A percentile compares a stretch with the other conserved stretches of the same genome.
phyloP scores from a whole-genome alignment of 2,797 vertebrate genomes.

The Xerus rutilus region DNA sequence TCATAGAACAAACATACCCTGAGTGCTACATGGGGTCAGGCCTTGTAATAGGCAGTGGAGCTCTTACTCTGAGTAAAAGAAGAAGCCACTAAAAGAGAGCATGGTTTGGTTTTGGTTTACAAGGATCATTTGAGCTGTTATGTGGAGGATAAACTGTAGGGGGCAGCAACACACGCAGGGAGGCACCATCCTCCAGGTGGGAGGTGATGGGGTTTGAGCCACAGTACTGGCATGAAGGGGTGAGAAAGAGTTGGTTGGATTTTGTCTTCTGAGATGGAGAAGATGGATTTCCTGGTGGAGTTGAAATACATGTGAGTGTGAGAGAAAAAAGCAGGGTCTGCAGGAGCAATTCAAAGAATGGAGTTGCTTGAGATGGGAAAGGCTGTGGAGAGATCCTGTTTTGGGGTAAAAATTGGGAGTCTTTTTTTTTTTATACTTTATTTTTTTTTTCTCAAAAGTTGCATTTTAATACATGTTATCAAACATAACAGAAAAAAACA shows the following conservation, averaged over 20 bases:
- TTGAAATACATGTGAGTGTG: neutral
- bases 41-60: neutral
- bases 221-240: neutral
- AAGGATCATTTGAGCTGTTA: neutral
- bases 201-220: neutral
- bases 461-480: too few relatives aligned
- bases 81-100: neutral
- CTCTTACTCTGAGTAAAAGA: neutral
- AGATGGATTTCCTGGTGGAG: neutral
- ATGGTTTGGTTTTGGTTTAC: neutral
- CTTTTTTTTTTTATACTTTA: too few relatives aligned
- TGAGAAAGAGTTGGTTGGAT: neutral
- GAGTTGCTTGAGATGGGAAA: neutral
- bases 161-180: neutral
- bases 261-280: neutral
- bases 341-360: neutral
- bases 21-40: neutral
- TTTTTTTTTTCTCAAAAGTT: too few relatives aligned
- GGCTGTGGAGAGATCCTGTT: neutral
- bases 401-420: neutral
- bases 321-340: neutral
- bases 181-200: neutral
- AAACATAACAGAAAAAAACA: too few relatives aligned
- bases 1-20: neutral
- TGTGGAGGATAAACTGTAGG: neutral